Conservation (phyloP, 2,113 vertebrate species). For the Budorcas taxicolor region DNA sequence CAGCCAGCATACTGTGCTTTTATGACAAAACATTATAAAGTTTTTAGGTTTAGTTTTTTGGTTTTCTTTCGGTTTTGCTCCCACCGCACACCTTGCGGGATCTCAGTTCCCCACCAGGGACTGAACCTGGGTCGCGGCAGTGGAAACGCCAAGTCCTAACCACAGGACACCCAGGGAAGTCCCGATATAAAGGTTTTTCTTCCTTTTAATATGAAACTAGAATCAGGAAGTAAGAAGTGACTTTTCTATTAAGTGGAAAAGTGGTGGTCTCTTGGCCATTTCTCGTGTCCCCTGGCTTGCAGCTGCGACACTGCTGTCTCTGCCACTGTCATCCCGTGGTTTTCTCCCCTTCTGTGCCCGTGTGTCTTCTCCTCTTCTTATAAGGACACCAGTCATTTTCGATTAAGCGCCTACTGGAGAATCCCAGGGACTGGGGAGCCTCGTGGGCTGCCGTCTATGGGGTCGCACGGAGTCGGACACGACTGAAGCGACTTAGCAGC, state of each 20-base stretch:
- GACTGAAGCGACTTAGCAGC: no score
- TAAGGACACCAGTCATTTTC: neutral
- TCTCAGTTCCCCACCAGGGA: neutral
- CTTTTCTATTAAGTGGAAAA: neutral
- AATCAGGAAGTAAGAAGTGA: neutral
- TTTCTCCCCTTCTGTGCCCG: neutral
- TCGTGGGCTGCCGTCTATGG: no score
- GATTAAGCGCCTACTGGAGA: neutral
- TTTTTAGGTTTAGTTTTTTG: neutral
- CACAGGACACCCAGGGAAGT: neutral
- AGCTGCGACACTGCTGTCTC: neutral
- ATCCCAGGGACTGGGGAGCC: no score
- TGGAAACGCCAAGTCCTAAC: neutral
- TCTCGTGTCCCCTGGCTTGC: neutral
- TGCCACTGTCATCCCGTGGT: neutral
- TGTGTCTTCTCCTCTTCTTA: neutral
- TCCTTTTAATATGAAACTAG: neutral
- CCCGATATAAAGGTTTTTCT: neutral
- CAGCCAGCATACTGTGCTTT: neutral
- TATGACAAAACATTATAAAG: neutral
- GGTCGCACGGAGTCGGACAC: no score
- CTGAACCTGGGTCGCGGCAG: neutral
- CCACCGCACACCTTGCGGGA: rapidly evolving
- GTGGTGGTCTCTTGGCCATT: neutral
- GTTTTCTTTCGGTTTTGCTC: neutral